Conservation (phyloP, 2,797 vertebrate species). For the Notolabrus celidotus region DNA sequence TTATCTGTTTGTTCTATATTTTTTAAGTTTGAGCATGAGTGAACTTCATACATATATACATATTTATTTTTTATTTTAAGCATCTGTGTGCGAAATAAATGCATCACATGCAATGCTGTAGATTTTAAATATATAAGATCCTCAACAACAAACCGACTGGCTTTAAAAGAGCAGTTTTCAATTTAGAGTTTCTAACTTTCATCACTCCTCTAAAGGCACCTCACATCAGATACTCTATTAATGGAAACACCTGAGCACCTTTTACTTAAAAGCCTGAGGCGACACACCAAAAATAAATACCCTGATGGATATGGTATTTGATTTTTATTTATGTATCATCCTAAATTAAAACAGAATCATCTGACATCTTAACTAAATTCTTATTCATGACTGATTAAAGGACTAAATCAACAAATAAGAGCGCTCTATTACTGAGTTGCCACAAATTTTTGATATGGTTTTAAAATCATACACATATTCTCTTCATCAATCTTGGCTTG, state of each 20-base stretch:
- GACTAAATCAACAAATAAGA: too few species aligned
- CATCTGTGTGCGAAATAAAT: not conserved
- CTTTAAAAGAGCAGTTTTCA: not conserved
- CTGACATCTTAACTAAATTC: not conserved
- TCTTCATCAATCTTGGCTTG: too few species aligned
- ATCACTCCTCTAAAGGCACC: not conserved
- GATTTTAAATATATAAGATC: too few species aligned
- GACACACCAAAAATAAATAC: not conserved
- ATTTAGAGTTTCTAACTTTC: conserved; percentile 12
- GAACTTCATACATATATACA: not conserved
- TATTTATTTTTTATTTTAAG: not conserved
- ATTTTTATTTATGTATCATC: not conserved
- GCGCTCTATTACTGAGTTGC: too few species aligned
- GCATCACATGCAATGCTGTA: not conserved
- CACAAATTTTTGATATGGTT: too few species aligned
- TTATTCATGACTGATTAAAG: too few species aligned
- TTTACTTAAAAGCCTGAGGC: conserved; percentile 5
- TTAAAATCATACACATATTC: too few species aligned
- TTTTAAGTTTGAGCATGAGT: not conserved
- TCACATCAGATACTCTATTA: conserved; percentile 3
- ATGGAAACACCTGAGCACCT: not conserved
- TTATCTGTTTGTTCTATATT: not conserved
- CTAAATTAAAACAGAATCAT: not conserved
- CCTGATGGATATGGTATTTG: not conserved
- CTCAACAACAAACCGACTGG: not conserved